These are phyloP conservation scores for Oreochromis grahami DNA, from an alignment of 2,797 vertebrate species.

Conservation along the genomic window DNA sequence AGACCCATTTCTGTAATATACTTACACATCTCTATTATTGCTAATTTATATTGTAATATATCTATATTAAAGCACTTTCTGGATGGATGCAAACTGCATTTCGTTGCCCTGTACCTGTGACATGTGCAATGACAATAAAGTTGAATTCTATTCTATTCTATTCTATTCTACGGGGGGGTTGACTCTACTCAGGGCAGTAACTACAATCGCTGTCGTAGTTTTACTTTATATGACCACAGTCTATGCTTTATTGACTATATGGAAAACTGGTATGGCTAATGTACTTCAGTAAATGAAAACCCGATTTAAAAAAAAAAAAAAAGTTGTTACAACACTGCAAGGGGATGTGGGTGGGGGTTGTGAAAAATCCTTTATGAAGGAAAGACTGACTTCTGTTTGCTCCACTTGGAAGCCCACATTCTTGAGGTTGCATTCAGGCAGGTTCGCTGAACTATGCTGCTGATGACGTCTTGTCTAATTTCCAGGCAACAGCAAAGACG, in stretches of 20 bases:
- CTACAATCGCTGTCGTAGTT: neutral
- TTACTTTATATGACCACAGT: neutral
- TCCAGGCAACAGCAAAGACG: conserved; percentile 93
- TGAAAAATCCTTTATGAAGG: neutral
- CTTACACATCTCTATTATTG: too few relatives aligned
- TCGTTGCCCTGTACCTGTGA: too few relatives aligned
- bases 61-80: too few relatives aligned
- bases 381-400: neutral
- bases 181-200: neutral
- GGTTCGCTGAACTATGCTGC: neutral
- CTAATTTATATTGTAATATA: too few relatives aligned
- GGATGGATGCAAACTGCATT: too few relatives aligned
- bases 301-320: neutral
- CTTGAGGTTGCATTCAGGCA: neutral
- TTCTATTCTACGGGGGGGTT: too few relatives aligned
- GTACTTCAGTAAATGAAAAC: neutral
- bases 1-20: too few relatives aligned
- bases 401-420: neutral
- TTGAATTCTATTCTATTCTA: too few relatives aligned
- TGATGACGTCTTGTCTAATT: conserved; percentile 25
- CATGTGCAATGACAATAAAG: too few relatives aligned
- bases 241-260: neutral
- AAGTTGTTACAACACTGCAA: neutral
- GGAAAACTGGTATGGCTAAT: neutral
- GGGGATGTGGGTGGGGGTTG: neutral